Evolutionary conservation across 2,113 vertebrate species (phyloP), one percentile per base, ranked within the genome.

Genomic region (Stomatorhinus ivindoensis): DNA sequence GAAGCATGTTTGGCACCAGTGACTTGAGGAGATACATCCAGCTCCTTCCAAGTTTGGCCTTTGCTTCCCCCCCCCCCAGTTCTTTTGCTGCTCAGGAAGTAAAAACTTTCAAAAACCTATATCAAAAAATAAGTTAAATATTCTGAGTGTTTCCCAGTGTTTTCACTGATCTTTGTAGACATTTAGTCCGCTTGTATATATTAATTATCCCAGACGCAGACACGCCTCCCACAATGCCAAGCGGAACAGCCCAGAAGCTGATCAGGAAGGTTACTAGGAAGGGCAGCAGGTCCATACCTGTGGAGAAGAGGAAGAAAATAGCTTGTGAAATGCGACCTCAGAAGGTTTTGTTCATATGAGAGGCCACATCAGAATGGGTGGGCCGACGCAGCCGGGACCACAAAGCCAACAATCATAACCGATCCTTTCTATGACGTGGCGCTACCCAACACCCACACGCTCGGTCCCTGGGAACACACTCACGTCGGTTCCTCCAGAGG

Each of bases 231-330:
- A 98, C 58, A 42, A 99, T 98, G 87, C 98, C 98, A 0, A 98
- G 99, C 93, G 99, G 98, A 48, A 99, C 92, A 93, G 97, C 96
- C 98, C 98, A 99, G 94, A 99, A 97, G 90, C 97, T 97, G 47
- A 99, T 87, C 92, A 98, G 92, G 92, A 99, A 98, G 0, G 98
- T 99, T 89, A 95, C 94, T 0, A 92, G 86, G 53, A 99, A 97
- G 0, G 98, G 97, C 88, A 98, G 90, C 82, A 99, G 91, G 92
- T 99, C 98, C 91, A 97, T 91, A 92, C 95, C 98, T 99, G 92
- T 44, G 73, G 55, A 87, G 31, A 10, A 90, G 2, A 93, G 0
- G 11, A 88, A 88, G 17, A 84, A 84, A 47, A 84, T 21, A n/a
- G 42, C 82, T 47, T 11, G 8, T 84, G 39, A 46, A 84, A 46